A percentile compares a stretch with the other conserved stretches of the same genome.
phyloP scores from a whole-genome alignment of 2,113 vertebrate species.

The Tylochromis polylepis region DNA sequence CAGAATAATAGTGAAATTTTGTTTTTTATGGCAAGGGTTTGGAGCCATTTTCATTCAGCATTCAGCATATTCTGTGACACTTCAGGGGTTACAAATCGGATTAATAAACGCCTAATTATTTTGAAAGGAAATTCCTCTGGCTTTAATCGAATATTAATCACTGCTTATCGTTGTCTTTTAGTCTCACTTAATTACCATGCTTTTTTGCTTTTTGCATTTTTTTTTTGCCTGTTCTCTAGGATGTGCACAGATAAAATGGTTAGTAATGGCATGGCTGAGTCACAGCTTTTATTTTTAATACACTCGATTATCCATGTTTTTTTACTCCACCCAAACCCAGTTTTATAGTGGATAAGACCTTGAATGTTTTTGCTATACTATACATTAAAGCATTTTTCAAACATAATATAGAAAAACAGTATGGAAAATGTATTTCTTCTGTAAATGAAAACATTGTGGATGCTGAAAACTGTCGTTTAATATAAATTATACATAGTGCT shows the following conservation, averaged over 20 bases:
- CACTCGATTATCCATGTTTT: constrained; percentile 27
- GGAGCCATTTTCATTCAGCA: constrained; percentile 59
- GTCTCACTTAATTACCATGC: constrained; percentile 73
- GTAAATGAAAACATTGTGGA: background rate
- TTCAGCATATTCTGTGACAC: constrained; percentile 68
- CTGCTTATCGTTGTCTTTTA: constrained; percentile 76
- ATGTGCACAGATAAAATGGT: constrained; percentile 23
- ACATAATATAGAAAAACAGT: background rate
- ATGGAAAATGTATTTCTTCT: background rate
- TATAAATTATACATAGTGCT: background rate
- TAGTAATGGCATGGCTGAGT: constrained; percentile 41
- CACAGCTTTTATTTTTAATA: constrained; percentile 41
- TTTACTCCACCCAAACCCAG: background rate
- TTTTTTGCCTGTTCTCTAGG: background rate
- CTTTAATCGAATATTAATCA: constrained; percentile 79
- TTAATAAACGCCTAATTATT: constrained; percentile 77
- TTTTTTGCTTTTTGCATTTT: constrained; percentile 36
- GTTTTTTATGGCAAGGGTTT: constrained; percentile 23
- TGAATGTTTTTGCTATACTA: background rate
- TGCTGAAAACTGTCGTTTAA: background rate
- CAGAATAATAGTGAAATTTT: constrained; percentile 25
- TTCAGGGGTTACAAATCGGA: constrained; percentile 77
- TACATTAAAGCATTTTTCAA: constrained; percentile 8
- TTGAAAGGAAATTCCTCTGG: constrained; percentile 75
- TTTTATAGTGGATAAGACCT: background rate